Conservation (phyloP, 2,888 invertebrate genomes). For the Xestia rhomboidea region DNA sequence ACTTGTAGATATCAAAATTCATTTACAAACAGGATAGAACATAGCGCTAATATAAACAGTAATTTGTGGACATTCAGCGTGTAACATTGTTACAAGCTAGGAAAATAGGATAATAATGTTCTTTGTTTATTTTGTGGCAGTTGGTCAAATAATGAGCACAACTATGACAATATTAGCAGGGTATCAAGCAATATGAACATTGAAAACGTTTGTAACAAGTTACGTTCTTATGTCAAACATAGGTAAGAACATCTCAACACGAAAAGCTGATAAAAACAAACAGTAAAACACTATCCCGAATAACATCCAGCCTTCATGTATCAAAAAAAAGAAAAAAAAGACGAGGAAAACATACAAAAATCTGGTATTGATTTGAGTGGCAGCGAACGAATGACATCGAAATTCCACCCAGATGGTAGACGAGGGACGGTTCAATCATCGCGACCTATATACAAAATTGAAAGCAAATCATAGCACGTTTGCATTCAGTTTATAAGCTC, state of each 20-base stretch:
- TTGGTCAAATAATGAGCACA: background rate
- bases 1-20: constrained; percentile 50
- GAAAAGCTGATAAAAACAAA: constrained; percentile 6
- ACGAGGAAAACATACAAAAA: constrained; percentile 32
- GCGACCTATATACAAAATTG: constrained; percentile 73
- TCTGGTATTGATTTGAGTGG: constrained; percentile 51
- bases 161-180: background rate
- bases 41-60: constrained; percentile 16
- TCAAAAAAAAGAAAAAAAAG: constrained; percentile 38
- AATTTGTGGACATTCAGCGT: constrained; percentile 11
- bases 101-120: constrained; percentile 15
- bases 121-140: background rate
- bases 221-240: background rate
- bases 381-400: constrained; percentile 69
- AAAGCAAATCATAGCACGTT: constrained; percentile 76
- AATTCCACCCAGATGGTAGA: constrained; percentile 61
- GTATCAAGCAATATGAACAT: background rate
- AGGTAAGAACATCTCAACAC: background rate
- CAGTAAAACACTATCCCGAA: constrained; percentile 28
- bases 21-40: constrained; percentile 29
- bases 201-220: background rate
- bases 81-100: background rate
- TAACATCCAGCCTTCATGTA: constrained; percentile 25
- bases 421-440: constrained; percentile 68
- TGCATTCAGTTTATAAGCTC: constrained; percentile 77